Conservation (phyloP, 2,797 vertebrate species). For the Myoxocephalus aenaeus region DNA sequence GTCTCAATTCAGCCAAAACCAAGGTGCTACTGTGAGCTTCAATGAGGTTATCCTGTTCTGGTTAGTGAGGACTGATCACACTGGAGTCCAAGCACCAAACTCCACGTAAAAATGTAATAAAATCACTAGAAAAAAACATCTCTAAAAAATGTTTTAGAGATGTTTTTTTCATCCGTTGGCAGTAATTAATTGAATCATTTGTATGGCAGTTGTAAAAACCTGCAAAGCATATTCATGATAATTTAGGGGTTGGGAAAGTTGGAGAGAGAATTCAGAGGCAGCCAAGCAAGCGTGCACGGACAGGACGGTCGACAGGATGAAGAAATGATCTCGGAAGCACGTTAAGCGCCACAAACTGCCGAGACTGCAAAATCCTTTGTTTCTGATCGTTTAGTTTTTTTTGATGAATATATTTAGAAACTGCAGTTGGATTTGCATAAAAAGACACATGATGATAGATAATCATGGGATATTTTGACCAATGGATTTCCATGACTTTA, state of each 20-base stretch:
- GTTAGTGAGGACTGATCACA: not conserved
- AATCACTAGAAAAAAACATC: not conserved
- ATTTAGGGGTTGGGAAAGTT: conserved; percentile 4
- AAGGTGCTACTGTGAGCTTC: not conserved
- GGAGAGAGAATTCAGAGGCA: conserved; percentile 1
- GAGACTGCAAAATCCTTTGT: not conserved
- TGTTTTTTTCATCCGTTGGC: not conserved
- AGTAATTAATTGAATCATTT: conserved; percentile 22
- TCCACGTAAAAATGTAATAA: not conserved
- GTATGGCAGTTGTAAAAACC: not conserved
- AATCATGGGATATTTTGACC: no score
- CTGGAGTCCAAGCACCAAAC: not conserved
- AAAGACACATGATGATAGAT: not conserved
- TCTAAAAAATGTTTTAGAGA: not conserved
- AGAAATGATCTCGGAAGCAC: not conserved
- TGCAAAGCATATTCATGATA: not conserved
- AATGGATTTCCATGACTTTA: no score
- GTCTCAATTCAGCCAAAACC: not conserved
- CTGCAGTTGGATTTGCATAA: not conserved
- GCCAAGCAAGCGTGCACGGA: no score
- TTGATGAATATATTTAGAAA: not conserved
- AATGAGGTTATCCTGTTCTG: not conserved
- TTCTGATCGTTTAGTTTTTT: no score
- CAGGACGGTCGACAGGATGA: not conserved
- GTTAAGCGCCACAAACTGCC: not conserved